A percentile compares a stretch with the other conserved stretches of the same genome.
Evolutionary conservation across 2,888 invertebrate genomes (phyloP).

Genomic region (Heteromyza rotundicornis): DNA sequence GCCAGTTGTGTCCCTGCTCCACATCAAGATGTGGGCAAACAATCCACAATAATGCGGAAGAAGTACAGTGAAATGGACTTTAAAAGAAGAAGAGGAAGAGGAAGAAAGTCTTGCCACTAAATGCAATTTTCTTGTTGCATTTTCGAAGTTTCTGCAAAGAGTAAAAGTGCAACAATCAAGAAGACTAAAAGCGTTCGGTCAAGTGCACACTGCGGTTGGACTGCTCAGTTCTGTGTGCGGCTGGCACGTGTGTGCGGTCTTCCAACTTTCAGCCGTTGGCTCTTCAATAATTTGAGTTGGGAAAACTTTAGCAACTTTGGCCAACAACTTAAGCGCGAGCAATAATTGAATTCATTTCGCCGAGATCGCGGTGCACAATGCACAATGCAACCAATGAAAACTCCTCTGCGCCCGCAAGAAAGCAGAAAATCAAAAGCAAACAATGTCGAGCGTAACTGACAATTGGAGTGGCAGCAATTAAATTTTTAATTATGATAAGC

Average conservation of each 20-base stretch:
- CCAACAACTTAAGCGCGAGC: not conserved
- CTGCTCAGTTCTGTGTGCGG: not conserved
- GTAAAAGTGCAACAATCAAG: not conserved
- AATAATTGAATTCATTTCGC: not conserved
- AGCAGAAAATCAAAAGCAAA: not conserved
- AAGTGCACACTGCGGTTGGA: not conserved
- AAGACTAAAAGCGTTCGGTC: too few species aligned
- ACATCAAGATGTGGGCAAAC: too few species aligned
- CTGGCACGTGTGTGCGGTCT: too few species aligned
- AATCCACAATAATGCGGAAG: too few species aligned
- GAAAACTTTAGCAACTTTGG: not conserved
- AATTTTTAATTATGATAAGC: conserved; percentile 1
- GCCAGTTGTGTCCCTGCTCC: too few species aligned
- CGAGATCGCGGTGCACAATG: too few species aligned
- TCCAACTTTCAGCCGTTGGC: too few species aligned
- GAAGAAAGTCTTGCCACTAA: too few species aligned
- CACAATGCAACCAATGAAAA: not conserved
- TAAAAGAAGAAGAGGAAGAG: too few species aligned
- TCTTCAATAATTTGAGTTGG: too few species aligned
- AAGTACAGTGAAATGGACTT: too few species aligned
- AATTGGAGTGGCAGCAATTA: conserved; percentile 11
- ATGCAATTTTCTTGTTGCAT: not conserved
- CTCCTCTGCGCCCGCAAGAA: not conserved
- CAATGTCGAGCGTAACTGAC: not conserved
- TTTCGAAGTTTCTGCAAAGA: not conserved